Percentiles rank a stretch among this genome's conserved stretches.
These are phyloP conservation scores for Chymomyza fuscimana DNA, from an alignment of 2,888 invertebrate species.

Conservation along the genomic window DNA sequence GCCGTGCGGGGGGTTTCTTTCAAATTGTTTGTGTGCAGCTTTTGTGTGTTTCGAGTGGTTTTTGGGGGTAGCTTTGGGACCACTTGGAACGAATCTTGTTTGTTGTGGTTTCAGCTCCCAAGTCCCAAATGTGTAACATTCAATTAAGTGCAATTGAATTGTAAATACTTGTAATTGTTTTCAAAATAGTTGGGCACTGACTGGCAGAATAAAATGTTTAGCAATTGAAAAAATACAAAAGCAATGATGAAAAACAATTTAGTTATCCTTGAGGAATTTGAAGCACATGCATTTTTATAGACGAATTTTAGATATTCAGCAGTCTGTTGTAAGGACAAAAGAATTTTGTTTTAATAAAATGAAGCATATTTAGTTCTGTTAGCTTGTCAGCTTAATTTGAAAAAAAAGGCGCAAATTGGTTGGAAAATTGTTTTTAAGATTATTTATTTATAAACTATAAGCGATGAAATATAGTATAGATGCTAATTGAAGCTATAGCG, in stretches of 20 bases:
- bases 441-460: no score
- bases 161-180: slow-evolving; percentile 49
- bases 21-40: background rate
- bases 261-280: background rate
- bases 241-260: background rate
- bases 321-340: background rate
- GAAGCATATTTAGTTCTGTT: no score
- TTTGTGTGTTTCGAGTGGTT: slow-evolving; percentile 47
- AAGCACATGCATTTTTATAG: background rate
- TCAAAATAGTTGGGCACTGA: background rate
- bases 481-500: no score
- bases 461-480: no score
- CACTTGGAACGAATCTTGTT: background rate
- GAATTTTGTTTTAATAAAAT: no score
- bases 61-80: background rate
- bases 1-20: background rate
- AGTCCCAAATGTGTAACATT: slow-evolving; percentile 40
- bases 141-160: slow-evolving; percentile 67
- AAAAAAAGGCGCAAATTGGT: no score
- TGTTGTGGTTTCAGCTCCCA: slow-evolving; percentile 9
- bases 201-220: background rate
- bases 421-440: no score
- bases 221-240: background rate
- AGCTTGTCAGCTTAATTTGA: no score
- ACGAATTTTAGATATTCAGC: background rate